phyloP scores from a whole-genome alignment of 2,113 vertebrate genomes.

The Psilopsiagon aymara region DNA sequence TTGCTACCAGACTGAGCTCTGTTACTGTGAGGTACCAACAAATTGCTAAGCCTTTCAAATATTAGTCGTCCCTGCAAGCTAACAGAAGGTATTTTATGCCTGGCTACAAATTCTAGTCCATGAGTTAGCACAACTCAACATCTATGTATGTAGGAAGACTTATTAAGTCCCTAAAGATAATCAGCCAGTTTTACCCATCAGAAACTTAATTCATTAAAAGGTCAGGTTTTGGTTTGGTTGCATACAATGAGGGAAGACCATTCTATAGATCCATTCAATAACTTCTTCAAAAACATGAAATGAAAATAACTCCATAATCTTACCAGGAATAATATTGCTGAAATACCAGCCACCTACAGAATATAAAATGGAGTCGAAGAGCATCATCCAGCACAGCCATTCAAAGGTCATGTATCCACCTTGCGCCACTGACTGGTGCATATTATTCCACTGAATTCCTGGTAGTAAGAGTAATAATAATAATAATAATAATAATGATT shows the following conservation, averaged over 20 bases:
- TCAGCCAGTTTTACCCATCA: background rate
- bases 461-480: background rate
- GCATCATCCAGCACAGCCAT: constrained; percentile 77
- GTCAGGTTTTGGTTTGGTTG: background rate
- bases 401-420: constrained; percentile 67
- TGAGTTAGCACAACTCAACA: background rate
- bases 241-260: background rate
- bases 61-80: background rate
- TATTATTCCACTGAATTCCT: constrained; percentile 80
- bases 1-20: background rate
- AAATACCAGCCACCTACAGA: constrained; percentile 78
- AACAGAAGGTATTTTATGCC: background rate
- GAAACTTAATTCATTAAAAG: background rate
- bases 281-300: background rate
- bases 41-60: background rate
- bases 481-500: background rate
- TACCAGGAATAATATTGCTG: constrained; percentile 76
- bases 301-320: background rate
- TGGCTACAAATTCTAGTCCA: background rate
- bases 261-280: background rate
- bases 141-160: background rate
- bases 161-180: background rate
- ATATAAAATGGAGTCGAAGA: constrained; percentile 77
- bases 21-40: background rate
- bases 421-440: constrained; percentile 49